Percentiles rank a stretch among this genome's conserved stretches.
phyloP scores from a whole-genome alignment of 2,888 invertebrate species.

The Prosapia bicincta region DNA sequence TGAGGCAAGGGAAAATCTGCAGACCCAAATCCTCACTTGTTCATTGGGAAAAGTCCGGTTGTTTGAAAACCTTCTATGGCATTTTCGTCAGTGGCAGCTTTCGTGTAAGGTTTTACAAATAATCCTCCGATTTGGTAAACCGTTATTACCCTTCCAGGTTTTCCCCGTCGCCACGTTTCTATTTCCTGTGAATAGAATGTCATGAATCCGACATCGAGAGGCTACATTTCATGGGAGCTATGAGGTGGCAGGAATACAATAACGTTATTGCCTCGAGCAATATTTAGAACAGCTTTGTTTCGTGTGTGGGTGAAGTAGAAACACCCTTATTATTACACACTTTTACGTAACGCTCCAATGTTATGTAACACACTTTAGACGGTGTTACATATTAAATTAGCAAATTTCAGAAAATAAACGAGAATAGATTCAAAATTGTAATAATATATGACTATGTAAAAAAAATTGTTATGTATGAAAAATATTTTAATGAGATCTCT shows the following conservation, averaged over 20 bases:
- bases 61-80: too few species aligned
- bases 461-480: too few species aligned
- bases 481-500: too few species aligned
- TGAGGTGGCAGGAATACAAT: conserved; percentile 16
- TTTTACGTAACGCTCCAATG: too few species aligned
- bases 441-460: too few species aligned
- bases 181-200: conserved; percentile 25
- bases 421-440: too few species aligned
- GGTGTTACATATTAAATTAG: too few species aligned
- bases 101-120: conserved; percentile 39
- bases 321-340: too few species aligned
- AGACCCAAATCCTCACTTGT: background rate
- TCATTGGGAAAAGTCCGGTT: too few species aligned
- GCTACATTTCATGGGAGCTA: too few species aligned
- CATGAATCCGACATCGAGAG: conserved; percentile 18
- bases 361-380: too few species aligned
- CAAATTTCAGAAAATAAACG: too few species aligned
- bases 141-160: conserved; percentile 35
- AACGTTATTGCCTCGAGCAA: conserved; percentile 8
- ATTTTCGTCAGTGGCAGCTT: conserved; percentile 37
- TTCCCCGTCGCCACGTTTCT: conserved; percentile 32
- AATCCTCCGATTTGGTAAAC: conserved; percentile 29
- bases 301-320: conserved; percentile 28
- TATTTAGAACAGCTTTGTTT: conserved; percentile 16
- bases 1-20: background rate